These are phyloP conservation scores for Ailurus styani DNA, from an alignment of 2,113 vertebrate species.

Conservation along the genomic window DNA sequence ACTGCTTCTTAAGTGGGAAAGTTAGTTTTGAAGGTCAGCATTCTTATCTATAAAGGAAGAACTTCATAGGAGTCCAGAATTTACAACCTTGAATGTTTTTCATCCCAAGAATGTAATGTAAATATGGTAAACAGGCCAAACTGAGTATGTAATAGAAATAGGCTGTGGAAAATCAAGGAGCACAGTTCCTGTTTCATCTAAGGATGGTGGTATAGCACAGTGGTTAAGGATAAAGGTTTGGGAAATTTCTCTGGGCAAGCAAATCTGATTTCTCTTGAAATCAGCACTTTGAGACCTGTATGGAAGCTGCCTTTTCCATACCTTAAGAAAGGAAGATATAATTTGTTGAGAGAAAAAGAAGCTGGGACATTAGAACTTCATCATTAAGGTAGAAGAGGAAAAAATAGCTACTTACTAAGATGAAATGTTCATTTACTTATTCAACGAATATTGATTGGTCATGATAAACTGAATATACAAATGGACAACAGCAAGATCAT, in stretches of 20 bases:
- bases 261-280: not conserved
- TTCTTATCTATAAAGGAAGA: not conserved
- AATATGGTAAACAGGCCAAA: not conserved
- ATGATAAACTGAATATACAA: not conserved
- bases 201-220: not conserved
- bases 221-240: not conserved
- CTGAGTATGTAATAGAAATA: not conserved
- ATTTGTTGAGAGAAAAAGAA: not conserved
- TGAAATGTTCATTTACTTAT: not conserved
- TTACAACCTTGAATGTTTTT: not conserved
- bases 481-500: not conserved
- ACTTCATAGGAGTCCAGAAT: not conserved
- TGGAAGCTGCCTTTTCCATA: not conserved
- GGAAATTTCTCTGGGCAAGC: not conserved
- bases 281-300: not conserved
- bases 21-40: slow-evolving; percentile 35
- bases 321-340: not conserved
- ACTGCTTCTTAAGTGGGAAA: not conserved
- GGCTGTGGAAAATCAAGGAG: not conserved
- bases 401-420: not conserved
- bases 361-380: not conserved
- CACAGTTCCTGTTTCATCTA: not conserved
- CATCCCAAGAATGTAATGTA: not conserved
- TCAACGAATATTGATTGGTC: not conserved
- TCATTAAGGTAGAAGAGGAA: not conserved